phyloP scores from a whole-genome alignment of 2,888 invertebrate species.

The Drosophila affinis region DNA sequence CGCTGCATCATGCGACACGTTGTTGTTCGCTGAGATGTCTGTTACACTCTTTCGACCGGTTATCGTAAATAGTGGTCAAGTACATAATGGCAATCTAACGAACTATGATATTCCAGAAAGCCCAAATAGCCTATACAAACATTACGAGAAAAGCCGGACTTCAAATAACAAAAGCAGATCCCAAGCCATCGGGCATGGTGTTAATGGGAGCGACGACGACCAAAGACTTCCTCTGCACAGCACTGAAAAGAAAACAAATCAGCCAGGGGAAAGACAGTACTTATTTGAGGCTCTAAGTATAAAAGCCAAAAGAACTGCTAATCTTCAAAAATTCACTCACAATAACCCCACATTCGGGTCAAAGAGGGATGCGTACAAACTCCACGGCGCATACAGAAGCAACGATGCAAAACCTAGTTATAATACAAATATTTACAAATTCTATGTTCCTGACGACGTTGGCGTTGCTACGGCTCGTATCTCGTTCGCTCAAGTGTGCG shows the following conservation, averaged over 20 bases:
- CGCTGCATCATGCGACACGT: conserved; percentile 87
- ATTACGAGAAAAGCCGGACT: conserved; percentile 8
- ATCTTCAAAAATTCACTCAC: conserved; percentile 28
- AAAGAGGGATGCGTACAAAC: conserved; percentile 83
- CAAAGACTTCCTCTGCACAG: conserved; percentile 53
- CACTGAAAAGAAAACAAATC: conserved; percentile 28
- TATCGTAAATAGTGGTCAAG: conserved; percentile 81
- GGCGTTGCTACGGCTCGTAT: conserved; percentile 80
- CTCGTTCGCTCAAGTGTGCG: conserved; percentile 83
- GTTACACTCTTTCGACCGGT: conserved; percentile 84
- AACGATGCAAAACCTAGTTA: conserved; percentile 62
- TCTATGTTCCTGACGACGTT: conserved; percentile 84
- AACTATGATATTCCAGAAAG: conserved; percentile 64
- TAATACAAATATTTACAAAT: conserved; percentile 84
- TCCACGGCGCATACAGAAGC: conserved; percentile 78
- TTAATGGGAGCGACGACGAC: not conserved
- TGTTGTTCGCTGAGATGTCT: conserved; percentile 87
- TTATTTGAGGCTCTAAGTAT: conserved; percentile 14
- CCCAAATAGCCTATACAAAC: conserved; percentile 12
- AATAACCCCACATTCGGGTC: conserved; percentile 18
- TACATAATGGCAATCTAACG: conserved; percentile 78
- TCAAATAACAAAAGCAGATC: conserved; percentile 4
- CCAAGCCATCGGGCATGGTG: not conserved
- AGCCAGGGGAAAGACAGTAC: conserved; percentile 13
- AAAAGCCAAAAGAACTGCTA: conserved; percentile 26